phyloP scores from a whole-genome alignment of 1,140 invertebrate species.

The Campoletis sonorensis region DNA sequence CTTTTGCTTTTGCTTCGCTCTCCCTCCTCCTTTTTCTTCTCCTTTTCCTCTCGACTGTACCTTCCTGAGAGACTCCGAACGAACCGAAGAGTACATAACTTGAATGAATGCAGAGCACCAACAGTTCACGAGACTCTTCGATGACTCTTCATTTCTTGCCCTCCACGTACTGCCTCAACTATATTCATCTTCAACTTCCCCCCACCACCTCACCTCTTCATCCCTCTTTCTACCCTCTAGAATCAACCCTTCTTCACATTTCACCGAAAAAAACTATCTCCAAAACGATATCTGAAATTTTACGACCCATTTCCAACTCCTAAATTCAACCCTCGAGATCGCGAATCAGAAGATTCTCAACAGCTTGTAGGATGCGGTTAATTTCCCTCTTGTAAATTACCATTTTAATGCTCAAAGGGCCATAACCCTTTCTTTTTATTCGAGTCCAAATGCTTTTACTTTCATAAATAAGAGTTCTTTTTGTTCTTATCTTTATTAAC shows the following conservation, averaged over 20 bases:
- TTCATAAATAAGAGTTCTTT: too few species aligned
- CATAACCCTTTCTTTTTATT: neutral
- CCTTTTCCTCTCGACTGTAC: neutral
- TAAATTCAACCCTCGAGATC: neutral
- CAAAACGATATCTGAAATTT: conserved; percentile 8
- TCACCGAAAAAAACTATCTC: neutral
- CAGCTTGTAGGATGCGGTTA: neutral
- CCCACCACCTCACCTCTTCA: neutral
- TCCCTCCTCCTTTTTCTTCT: neutral
- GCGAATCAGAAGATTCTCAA: neutral
- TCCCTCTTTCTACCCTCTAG: neutral
- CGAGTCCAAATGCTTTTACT: too few species aligned
- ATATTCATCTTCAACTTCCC: conserved; percentile 5
- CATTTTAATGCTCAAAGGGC: too few species aligned
- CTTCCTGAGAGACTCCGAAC: conserved; percentile 26
- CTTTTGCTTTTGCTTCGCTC: conserved; percentile 40
- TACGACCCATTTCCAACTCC: neutral
- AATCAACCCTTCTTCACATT: neutral
- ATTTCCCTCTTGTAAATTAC: neutral
- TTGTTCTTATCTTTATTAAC: too few species aligned
- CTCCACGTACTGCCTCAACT: neutral
- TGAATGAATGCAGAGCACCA: conserved; percentile 40
- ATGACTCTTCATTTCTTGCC: conserved; percentile 12
- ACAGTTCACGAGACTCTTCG: conserved; percentile 30
- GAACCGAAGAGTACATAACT: conserved; percentile 32